phyloP scores from a whole-genome alignment of 2,113 vertebrate genomes.

The Perognathus longimembris region DNA sequence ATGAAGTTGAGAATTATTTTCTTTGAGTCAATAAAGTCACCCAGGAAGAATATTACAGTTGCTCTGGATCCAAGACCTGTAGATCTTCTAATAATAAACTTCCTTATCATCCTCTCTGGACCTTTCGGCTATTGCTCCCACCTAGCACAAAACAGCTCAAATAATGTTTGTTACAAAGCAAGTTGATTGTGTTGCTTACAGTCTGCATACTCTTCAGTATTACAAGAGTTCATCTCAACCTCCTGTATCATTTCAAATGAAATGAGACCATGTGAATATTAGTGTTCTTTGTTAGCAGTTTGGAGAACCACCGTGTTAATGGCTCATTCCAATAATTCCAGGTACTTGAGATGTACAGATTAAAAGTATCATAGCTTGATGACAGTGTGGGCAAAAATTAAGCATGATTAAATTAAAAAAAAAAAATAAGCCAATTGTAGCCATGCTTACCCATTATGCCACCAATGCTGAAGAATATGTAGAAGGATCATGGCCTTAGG shows the following conservation, averaged over 20 bases:
- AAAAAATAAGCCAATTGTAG: too few species aligned
- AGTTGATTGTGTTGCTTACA: not conserved
- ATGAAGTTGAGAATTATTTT: not conserved
- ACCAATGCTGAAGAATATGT: too few species aligned
- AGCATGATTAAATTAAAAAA: too few species aligned
- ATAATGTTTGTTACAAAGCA: not conserved
- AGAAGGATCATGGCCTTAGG: too few species aligned
- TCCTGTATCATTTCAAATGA: not conserved
- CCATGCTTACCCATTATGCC: too few species aligned
- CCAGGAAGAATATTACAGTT: not conserved
- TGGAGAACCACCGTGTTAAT: not conserved
- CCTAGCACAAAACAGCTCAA: not conserved
- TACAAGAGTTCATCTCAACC: not conserved
- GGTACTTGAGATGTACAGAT: too few species aligned
- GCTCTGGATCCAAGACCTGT: too few species aligned
- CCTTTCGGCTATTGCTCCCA: not conserved
- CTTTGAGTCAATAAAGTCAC: not conserved
- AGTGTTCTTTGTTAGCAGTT: not conserved
- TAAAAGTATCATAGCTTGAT: too few species aligned
- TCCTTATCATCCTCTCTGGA: not conserved
- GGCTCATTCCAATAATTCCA: too few species aligned
- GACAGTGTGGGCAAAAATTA: too few species aligned
- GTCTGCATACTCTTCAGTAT: not conserved
- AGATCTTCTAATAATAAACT: not conserved
- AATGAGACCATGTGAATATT: not conserved